A percentile compares a stretch with the other conserved stretches of the same genome.
These are phyloP conservation scores for Gila robusta DNA, from an alignment of 2,797 vertebrate species.

Conservation along the genomic window DNA sequence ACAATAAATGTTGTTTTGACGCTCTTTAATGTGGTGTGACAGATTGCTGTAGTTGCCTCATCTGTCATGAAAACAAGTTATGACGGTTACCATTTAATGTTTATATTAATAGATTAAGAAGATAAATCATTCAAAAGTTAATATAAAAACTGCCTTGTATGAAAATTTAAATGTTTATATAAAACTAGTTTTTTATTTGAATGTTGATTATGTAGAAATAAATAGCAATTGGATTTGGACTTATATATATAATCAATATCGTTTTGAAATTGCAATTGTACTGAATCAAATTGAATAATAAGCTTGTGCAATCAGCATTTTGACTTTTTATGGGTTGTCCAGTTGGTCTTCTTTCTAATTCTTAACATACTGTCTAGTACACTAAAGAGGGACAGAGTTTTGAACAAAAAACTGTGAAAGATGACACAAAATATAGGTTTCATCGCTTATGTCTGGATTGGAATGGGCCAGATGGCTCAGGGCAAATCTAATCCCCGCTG, in stretches of 20 bases:
- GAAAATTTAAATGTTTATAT: not conserved
- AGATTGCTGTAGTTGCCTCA: not conserved
- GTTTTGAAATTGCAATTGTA: too few relatives aligned
- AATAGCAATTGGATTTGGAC: not conserved
- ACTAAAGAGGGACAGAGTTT: not conserved
- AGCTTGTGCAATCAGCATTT: too few relatives aligned
- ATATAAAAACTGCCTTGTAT: not conserved
- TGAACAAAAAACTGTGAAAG: not conserved
- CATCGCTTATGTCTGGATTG: not conserved
- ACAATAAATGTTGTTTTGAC: not conserved
- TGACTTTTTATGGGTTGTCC: too few relatives aligned
- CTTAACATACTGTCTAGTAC: not conserved
- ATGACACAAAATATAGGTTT: slow-evolving; percentile 4
- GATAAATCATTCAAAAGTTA: not conserved
- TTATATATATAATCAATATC: too few relatives aligned
- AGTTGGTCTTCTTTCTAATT: not conserved
- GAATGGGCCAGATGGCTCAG: not conserved
- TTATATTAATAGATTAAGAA: too few relatives aligned
- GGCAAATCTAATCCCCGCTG: not conserved
- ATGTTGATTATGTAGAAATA: not conserved
- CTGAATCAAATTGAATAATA: too few relatives aligned
- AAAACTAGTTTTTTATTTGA: too few relatives aligned
- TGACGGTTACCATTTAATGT: too few relatives aligned
- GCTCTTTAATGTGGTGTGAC: not conserved
- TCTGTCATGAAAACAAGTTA: not conserved